phyloP scores from a whole-genome alignment of 2,888 invertebrate species.

The Zelleria hepariella region DNA sequence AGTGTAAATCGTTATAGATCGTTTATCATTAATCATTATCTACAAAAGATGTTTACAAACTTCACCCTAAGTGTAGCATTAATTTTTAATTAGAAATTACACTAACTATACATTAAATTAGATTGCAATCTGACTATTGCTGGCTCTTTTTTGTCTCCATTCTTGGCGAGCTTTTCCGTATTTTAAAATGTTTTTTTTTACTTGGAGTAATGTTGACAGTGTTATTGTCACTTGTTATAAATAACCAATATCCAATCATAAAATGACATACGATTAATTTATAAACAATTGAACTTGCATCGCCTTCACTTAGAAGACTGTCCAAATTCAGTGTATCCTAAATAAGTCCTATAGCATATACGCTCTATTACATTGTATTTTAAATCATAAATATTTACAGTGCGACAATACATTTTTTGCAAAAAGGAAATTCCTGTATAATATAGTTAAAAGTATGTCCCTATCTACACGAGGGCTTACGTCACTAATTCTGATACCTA shows the following conservation, averaged over 20 bases:
- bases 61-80: background rate
- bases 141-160: background rate
- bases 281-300: background rate
- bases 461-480: background rate
- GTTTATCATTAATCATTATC: background rate
- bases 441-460: background rate
- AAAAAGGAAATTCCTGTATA: background rate
- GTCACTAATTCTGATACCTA: background rate
- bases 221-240: too few species aligned
- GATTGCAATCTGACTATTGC: too few species aligned
- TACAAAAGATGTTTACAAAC: background rate
- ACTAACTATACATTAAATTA: background rate
- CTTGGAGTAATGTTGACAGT: too few species aligned
- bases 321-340: background rate
- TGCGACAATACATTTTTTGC: background rate
- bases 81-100: background rate
- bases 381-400: slow-evolving; percentile 19
- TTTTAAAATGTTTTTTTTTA: too few species aligned
- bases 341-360: slow-evolving; percentile 18
- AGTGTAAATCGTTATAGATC: background rate
- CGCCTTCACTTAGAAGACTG: background rate
- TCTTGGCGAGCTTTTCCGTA: background rate
- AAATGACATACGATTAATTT: background rate
- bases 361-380: slow-evolving; percentile 29
- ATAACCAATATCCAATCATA: too few species aligned